Evolutionary conservation across 2,888 invertebrate genomes (phyloP), one percentile per base, ranked within the genome.

Genomic region (Pristionchus mayeri): DNA sequence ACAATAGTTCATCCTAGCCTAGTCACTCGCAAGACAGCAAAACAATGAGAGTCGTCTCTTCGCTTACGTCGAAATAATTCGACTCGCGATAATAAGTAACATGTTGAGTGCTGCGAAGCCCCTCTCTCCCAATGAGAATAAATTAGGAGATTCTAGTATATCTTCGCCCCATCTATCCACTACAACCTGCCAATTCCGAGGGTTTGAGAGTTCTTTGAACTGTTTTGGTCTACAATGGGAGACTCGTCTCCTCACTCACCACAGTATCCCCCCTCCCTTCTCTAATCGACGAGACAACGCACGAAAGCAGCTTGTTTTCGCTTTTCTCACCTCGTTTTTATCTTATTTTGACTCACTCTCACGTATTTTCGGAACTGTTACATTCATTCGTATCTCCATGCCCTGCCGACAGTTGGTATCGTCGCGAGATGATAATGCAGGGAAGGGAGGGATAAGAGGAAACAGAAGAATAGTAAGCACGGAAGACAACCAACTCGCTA

Each of bases 171-270:
- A 18, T 52, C n/a, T 18, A 9, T 52, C 2, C 52, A 52, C 52
- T n/a, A 52, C 52, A 52, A 18, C 52, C 21, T 6, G 6, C 52
- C 52, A 52, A n/a, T 52, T 52, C n/a, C 52, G 52, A 6, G n/a
- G 21, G 52, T 52, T 52, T n/a, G 18, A 2, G 52, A 52, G 52
- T 60, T 60, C 60, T 60, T 60, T 60, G 60, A 30, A 27, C 60
- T 60, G 60, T 60, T 60, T 60, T 60, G 27, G 60, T 60, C 60
- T 60, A 7, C 30, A 60, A 60, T 60, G 24, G 27, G 60, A 21
- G 16, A 13, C 11, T n/a, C 11, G 24, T 60, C 60, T 30, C 24
- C 60, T 60, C 30, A 13, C 30, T 27, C 16, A 27, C 60, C 30
- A 30, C 30, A 27, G 13, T 60, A 24, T 30, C 13, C n/a, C 30